Evolutionary conservation across 2,797 vertebrate genomes (phyloP).

Genomic region (Macropus fuliginosus): DNA sequence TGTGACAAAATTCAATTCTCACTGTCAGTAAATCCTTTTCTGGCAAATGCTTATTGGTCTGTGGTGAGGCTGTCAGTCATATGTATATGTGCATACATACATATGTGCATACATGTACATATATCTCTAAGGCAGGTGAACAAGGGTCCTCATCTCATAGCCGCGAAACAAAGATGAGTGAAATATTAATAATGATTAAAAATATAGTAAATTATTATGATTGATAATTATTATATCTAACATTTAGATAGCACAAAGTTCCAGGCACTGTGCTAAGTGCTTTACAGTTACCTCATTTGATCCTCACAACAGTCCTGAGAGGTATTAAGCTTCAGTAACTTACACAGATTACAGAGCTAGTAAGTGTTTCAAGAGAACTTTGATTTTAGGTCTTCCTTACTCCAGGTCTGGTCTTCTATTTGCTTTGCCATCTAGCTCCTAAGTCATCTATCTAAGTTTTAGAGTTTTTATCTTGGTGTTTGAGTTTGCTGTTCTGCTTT

Average conservation of each 20-base stretch:
- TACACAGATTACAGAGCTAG: neutral
- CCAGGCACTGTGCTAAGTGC: neutral
- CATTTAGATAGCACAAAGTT: conserved; percentile 32
- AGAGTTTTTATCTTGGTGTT: neutral
- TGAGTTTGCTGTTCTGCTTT: neutral
- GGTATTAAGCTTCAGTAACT: neutral
- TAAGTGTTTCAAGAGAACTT: conserved; percentile 26
- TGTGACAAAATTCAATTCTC: neutral
- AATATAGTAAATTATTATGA: too few relatives aligned
- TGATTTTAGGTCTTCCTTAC: conserved; percentile 4
- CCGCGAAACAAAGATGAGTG: too few relatives aligned
- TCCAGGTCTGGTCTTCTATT: neutral
- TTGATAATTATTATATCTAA: neutral
- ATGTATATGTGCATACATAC: neutral
- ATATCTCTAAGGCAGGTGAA: neutral
- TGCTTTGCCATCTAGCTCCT: neutral
- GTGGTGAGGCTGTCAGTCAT: neutral
- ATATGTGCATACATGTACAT: neutral
- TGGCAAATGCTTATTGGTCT: neutral
- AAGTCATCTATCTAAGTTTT: neutral
- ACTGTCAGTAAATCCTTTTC: neutral
- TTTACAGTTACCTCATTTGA: conserved; percentile 36
- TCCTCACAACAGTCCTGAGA: conserved; percentile 6
- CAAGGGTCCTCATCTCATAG: neutral
- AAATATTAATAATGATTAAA: too few relatives aligned